Conservation (phyloP, 2,797 vertebrate genomes). For the Pangasius djambal region DNA sequence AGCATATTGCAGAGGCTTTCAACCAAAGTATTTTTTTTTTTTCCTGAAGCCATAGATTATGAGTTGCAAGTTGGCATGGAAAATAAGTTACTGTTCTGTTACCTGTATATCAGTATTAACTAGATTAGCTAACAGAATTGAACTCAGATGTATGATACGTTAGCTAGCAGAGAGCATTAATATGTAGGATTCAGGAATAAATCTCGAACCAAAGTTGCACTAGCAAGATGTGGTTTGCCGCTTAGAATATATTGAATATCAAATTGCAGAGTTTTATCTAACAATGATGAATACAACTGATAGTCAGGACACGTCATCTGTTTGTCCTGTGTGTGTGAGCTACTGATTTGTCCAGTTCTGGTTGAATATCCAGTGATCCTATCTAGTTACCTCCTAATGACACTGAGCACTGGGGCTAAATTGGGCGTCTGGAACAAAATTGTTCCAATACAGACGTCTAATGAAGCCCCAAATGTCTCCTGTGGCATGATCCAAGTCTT, state of each 20-base stretch:
- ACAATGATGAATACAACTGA: not conserved
- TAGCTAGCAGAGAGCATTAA: not conserved
- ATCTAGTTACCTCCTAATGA: slow-evolving; percentile 5
- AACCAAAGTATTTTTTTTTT: not conserved
- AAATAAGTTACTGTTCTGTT: not conserved
- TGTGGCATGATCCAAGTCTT: not conserved
- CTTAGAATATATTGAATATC: not conserved
- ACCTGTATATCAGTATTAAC: not conserved
- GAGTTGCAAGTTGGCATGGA: not conserved
- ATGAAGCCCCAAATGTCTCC: not conserved
- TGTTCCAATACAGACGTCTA: not conserved
- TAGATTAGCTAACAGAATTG: not conserved
- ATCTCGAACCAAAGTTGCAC: not conserved
- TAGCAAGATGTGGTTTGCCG: not conserved
- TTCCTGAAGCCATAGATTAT: not conserved
- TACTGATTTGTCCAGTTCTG: not conserved
- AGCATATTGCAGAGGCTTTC: not conserved
- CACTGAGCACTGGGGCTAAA: not conserved
- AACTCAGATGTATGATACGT: not conserved
- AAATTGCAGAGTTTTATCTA: not conserved
- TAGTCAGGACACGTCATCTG: not conserved
- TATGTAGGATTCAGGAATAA: not conserved
- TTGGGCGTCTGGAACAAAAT: not conserved
- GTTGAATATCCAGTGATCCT: not conserved
- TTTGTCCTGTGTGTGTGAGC: not conserved